Base-by-base conservation (phyloP, 1,140 invertebrate species). In the Nasonia giraulti region DNA sequence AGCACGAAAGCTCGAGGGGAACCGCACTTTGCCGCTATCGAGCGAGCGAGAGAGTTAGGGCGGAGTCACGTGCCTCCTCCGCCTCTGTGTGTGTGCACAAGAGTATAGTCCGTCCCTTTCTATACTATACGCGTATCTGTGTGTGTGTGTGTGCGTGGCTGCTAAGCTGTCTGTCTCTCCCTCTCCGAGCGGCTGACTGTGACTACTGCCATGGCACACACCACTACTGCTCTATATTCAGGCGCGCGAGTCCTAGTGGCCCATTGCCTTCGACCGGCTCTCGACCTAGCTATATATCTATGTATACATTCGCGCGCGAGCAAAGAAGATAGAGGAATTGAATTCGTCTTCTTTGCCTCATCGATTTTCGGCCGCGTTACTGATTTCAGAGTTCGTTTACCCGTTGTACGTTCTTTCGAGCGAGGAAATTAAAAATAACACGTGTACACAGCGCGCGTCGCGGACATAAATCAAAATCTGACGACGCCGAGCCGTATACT, bases 21-120 rank as follows among this genome's bases (percentile, higher is more conserved):
- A 91, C 62, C 91, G 88, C 89, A 90, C 89, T 91, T 91, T 88
- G 89, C 74, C n/a, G 40, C 89, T 92, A 92, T 92, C 91, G 91
- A 92, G 91, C 92, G 91, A 88, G 50, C 33, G 20, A 62, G 55
- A 62, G 55, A 62, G 77, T 50, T 84, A 84, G 83, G 83, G 83
- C 83, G 78, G 77, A 80, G 83, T 84, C 83, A 44, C 62, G 55
- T 69, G 31, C 31, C 44, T 6, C 47, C n/a, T 37, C 44, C 23
- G 23, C 27, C 76, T 20, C 0, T 62, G 2, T 31, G 12, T n/a
- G 33, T 81, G 10, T 81, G 44, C 33, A 37, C 33, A 0, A 37
- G 33, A 31, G 23, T 47, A 47, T 8, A 44, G 40, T 44, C 40
- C 55, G 55, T 62, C 55, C 55, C 55, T 62, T 62, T 62, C 55